Evolutionary conservation across 2,797 vertebrate species (phyloP).

Genomic region (Peromyscus melanophrys): DNA sequence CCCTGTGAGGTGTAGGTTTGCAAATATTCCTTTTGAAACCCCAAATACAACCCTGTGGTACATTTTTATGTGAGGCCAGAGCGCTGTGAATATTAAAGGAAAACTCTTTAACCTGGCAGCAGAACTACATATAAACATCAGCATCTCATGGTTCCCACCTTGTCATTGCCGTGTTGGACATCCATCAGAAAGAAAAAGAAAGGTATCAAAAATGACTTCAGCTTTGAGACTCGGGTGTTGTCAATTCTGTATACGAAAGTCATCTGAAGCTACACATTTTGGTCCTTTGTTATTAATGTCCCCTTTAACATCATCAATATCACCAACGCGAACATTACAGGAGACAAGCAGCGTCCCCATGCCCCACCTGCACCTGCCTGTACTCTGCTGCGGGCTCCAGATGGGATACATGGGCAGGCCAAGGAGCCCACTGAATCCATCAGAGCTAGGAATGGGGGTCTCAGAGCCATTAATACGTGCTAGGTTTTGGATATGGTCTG

Average conservation of each 20-base stretch:
- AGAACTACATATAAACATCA: neutral
- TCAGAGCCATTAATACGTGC: too few species aligned
- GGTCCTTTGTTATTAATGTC: neutral
- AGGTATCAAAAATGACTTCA: neutral
- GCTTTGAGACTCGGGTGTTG: conserved; percentile 50
- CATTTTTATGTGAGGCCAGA: too few species aligned
- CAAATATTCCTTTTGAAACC: neutral
- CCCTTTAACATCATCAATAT: neutral
- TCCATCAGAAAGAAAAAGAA: neutral
- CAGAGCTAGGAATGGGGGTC: neutral
- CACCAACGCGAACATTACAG: neutral
- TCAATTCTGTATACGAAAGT: conserved; percentile 71
- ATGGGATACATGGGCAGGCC: neutral
- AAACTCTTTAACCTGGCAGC: neutral
- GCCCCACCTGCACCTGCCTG: neutral
- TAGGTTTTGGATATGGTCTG: neutral
- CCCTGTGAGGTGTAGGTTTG: accelerated
- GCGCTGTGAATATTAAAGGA: too few species aligned
- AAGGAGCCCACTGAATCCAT: accelerated
- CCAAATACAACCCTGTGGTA: neutral
- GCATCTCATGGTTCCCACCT: neutral
- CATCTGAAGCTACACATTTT: conserved; percentile 73
- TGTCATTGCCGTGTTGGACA: neutral
- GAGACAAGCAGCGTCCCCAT: neutral
- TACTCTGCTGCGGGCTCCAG: neutral